A percentile compares a stretch with the other conserved stretches of the same genome.
Conservation (phyloP, 2,797 vertebrate genomes). For the Diplodus sargus region DNA sequence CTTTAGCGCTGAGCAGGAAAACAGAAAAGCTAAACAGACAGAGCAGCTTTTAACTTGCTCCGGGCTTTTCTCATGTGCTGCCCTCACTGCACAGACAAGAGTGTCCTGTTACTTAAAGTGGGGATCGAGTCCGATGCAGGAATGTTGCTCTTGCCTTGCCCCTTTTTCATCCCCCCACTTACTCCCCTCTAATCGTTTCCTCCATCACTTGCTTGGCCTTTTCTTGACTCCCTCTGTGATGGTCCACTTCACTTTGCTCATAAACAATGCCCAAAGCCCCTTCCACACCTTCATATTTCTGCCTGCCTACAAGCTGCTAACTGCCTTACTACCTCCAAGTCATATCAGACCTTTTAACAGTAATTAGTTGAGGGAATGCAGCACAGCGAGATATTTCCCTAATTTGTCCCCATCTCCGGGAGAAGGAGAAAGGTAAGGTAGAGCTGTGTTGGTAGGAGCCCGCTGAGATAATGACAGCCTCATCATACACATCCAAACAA, state of each 20-base stretch:
- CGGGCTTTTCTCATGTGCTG: constrained; percentile 23
- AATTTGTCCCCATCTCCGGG: constrained; percentile 58
- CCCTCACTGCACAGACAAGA: constrained; percentile 50
- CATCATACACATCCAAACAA: constrained; percentile 69
- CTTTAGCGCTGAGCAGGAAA: constrained; percentile 25
- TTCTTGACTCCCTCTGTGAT: constrained; percentile 85
- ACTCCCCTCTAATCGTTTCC: constrained; percentile 81
- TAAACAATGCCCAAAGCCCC: constrained; percentile 81
- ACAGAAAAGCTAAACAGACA: constrained; percentile 24
- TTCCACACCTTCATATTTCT: constrained; percentile 76
- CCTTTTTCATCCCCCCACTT: constrained; percentile 47
- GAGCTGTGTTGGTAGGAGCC: constrained; percentile 42
- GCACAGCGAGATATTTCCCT: constrained; percentile 67
- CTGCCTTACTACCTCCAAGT: constrained; percentile 63
- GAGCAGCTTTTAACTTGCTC: constrained; percentile 26
- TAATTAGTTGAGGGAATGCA: constrained; percentile 76
- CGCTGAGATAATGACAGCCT: constrained; percentile 73
- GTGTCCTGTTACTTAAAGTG: constrained; percentile 74
- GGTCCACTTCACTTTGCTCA: constrained; percentile 86
- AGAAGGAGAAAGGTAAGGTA: constrained; percentile 50
- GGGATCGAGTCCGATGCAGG: constrained; percentile 63
- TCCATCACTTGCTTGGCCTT: constrained; percentile 83
- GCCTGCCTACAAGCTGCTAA: constrained; percentile 46
- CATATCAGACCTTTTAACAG: constrained; percentile 73
- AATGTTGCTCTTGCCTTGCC: constrained; percentile 71